These are phyloP conservation scores for Galeopsomyia nigrocyanea DNA, from an alignment of 2,888 invertebrate genomes.

Conservation along the genomic window DNA sequence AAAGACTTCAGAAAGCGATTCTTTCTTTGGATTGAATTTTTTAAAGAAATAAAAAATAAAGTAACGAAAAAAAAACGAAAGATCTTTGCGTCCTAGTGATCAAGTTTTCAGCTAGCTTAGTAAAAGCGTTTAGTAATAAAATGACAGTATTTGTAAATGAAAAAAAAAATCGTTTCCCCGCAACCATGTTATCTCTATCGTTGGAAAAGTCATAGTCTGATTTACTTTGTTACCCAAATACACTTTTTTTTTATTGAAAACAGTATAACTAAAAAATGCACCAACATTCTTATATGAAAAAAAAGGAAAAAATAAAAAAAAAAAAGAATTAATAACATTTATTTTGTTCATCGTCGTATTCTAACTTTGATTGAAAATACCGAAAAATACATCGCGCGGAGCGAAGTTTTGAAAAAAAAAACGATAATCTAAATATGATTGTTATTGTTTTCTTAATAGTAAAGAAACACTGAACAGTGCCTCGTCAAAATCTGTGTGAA, in stretches of 20 bases:
- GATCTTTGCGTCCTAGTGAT: constrained; percentile 30
- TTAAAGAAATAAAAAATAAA: constrained; percentile 26
- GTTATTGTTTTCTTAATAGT: constrained; percentile 64
- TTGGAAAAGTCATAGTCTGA: not conserved
- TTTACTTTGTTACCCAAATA: too few relatives aligned
- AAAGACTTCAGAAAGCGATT: constrained; percentile 29
- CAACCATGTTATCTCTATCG: constrained; percentile 19
- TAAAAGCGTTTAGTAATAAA: constrained; percentile 10
- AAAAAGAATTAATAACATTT: constrained; percentile 51
- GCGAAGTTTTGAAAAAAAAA: constrained; percentile 49
- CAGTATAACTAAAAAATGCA: too few relatives aligned
- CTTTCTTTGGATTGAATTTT: constrained; percentile 20
- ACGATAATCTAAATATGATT: constrained; percentile 58
- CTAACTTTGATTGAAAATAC: constrained; percentile 6
- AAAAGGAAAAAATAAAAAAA: constrained; percentile 25
- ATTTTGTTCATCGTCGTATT: constrained; percentile 46
- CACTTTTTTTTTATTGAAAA: too few relatives aligned
- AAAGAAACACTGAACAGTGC: constrained; percentile 64
- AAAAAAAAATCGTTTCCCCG: constrained; percentile 18
- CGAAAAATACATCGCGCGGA: constrained; percentile 49
- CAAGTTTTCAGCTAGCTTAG: constrained; percentile 33
- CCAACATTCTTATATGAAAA: not conserved
- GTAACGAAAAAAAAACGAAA: constrained; percentile 14
- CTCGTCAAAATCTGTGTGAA: constrained; percentile 66
- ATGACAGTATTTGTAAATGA: constrained; percentile 27